A percentile compares a stretch with the other conserved stretches of the same genome.
Evolutionary conservation across 1,140 invertebrate species (phyloP).

Genomic region (Atta cephalotes): DNA sequence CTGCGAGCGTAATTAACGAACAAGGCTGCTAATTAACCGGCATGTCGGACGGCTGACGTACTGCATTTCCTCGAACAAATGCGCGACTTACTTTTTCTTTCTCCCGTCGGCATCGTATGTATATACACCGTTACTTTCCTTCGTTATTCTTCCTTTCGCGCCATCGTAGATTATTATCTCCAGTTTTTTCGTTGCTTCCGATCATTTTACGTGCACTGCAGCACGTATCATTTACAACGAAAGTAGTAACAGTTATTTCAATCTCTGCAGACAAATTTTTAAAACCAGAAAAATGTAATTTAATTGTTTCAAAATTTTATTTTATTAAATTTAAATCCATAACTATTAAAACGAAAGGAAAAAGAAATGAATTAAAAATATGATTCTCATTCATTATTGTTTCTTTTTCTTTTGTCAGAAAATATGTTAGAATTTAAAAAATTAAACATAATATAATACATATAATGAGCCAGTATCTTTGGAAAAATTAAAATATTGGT

Average conservation of each 20-base stretch:
- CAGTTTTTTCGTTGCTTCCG: constrained; percentile 4
- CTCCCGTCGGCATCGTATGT: not conserved
- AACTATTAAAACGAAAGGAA: not conserved
- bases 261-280: not conserved
- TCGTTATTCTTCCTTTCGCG: constrained; percentile 34
- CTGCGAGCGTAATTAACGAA: constrained; percentile 28
- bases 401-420: not conserved
- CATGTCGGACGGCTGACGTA: not conserved
- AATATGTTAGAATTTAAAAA: not conserved
- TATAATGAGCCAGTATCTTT: not conserved
- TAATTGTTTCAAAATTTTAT: not conserved
- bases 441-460: not conserved
- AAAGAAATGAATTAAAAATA: not conserved
- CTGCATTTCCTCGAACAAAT: constrained; percentile 24
- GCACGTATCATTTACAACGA: not conserved
- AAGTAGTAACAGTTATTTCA: constrained; percentile 17
- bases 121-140: constrained; percentile 40
- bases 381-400: not conserved
- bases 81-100: constrained; percentile 49
- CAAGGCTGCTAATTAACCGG: constrained; percentile 31
- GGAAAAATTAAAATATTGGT: no score
- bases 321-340: not conserved
- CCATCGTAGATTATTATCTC: constrained; percentile 1
- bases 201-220: not conserved
- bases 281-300: not conserved